phyloP scores from a whole-genome alignment of 1,140 invertebrate genomes.

The Samia ricini region DNA sequence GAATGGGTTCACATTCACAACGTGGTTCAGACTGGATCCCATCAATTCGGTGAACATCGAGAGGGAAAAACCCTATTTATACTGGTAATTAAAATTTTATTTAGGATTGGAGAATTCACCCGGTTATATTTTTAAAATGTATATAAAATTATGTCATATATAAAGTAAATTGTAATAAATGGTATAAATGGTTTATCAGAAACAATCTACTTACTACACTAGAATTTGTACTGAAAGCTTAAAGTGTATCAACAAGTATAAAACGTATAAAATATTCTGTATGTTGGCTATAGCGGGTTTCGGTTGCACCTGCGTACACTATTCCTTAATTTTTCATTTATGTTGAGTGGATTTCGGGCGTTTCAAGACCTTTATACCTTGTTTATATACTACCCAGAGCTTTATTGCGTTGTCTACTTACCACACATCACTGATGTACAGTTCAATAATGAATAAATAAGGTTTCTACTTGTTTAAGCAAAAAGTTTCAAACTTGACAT shows the following conservation, averaged over 20 bases:
- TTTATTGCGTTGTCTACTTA: no score
- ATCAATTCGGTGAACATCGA: constrained; percentile 99
- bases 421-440: no score
- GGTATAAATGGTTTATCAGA: background rate
- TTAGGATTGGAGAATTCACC: background rate
- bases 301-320: constrained; percentile 15
- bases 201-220: background rate
- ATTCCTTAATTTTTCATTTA: constrained; percentile 18
- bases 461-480: no score
- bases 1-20: constrained; percentile 99
- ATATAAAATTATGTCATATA: background rate
- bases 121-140: background rate
- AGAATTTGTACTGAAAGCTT: background rate
- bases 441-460: no score
- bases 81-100: constrained; percentile 67
- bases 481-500: no score
- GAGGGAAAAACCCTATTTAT: constrained; percentile 98
- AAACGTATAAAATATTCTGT: constrained; percentile 14
- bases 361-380: no score
- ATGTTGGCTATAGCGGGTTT: constrained; percentile 8
- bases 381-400: no score
- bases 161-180: background rate
- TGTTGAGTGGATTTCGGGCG: constrained; percentile 15
- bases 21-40: constrained; percentile 99
- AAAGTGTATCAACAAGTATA: background rate